Evolutionary conservation across 64 coral and sea anemone genomes (phyloP), one percentile per base, ranked within the genome.

Genomic region (Actinia equina): DNA sequence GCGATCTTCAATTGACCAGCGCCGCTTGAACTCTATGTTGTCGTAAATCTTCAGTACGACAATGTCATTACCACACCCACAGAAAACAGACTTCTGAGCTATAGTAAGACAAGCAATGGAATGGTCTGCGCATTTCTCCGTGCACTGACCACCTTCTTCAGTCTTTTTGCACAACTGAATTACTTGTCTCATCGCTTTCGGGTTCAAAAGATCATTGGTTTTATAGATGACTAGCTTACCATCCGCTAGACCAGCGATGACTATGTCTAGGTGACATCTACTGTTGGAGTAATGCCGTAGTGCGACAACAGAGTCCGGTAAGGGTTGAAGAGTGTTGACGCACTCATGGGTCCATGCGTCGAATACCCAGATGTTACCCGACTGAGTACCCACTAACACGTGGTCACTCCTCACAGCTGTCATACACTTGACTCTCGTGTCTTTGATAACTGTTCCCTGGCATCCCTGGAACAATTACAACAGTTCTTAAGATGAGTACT

Each of bases 351-450:
- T 79, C 69, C 18, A 43, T 5, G 90, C 96, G 71, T 99, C 93
- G 55, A 95, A 99, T 22, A 98, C 93, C 96, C 96, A 99, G 42
- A 99, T 42, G 5, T 55, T 92, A 19, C 96, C 96, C 2, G 96
- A 95, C 74, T 95, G 96, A 8, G 93, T 95, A 56, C 96, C 96
- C 44, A 92, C 93, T 18, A 99, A 71, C 8, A 99, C 88, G 49
- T 85, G 82, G 85, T 99, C 88, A 85, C 88, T 92, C 42, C 87
- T 82, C 18, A 99, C 88, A 84, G 93, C 97, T 43, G 87, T 46
- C 22, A 95, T 93, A 44, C 87, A 93, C 82, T 88, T 99, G 8
- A 99, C 91, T 77, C 97, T 85, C 80, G 86, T 89, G 49, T 99
- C 97, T 86, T 82, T 86, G 20, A 99, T 79, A 43, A 89, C 86